Conservation (phyloP, 2,888 invertebrate species). For the Apodemia mormo region DNA sequence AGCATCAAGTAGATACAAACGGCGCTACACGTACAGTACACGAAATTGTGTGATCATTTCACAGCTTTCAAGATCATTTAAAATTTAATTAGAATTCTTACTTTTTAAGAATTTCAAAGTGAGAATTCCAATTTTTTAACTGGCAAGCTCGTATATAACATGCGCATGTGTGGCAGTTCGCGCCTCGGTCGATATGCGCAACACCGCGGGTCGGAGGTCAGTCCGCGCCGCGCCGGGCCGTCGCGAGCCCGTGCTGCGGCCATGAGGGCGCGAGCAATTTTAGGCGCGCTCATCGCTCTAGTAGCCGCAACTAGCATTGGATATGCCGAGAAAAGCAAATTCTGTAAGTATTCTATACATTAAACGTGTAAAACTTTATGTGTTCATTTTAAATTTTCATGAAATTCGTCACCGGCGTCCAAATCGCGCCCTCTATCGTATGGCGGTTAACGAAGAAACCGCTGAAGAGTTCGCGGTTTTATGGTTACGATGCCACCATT, state of each 20-base stretch:
- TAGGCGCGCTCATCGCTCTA: slow-evolving; percentile 58
- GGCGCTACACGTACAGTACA: too few relatives aligned
- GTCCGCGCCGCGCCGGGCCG: slow-evolving; percentile 59
- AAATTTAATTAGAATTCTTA: too few relatives aligned
- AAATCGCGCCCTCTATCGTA: slow-evolving; percentile 41
- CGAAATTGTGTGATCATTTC: too few relatives aligned
- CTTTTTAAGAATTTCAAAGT: neutral
- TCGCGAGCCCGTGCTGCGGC: slow-evolving; percentile 58
- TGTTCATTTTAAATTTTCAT: neutral
- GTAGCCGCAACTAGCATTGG: slow-evolving; percentile 53
- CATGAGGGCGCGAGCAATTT: slow-evolving; percentile 71
- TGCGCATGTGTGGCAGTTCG: slow-evolving; percentile 37
- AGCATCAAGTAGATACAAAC: too few relatives aligned
- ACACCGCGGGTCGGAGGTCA: slow-evolving; percentile 44
- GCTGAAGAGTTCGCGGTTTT: slow-evolving; percentile 41
- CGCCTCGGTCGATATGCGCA: slow-evolving; percentile 45
- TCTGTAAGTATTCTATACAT: slow-evolving; percentile 64
- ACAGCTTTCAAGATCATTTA: too few relatives aligned
- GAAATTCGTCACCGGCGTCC: slow-evolving; percentile 31
- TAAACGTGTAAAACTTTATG: neutral
- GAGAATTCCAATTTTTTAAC: slow-evolving; percentile 19
- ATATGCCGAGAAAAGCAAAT: slow-evolving; percentile 78
- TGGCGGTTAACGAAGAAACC: slow-evolving; percentile 31
- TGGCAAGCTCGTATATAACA: slow-evolving; percentile 34
- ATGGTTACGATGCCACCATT: slow-evolving; percentile 42